These are phyloP conservation scores for Pangasius sanitwongsei DNA, from an alignment of 2,797 vertebrate genomes.

Conservation along the genomic window DNA sequence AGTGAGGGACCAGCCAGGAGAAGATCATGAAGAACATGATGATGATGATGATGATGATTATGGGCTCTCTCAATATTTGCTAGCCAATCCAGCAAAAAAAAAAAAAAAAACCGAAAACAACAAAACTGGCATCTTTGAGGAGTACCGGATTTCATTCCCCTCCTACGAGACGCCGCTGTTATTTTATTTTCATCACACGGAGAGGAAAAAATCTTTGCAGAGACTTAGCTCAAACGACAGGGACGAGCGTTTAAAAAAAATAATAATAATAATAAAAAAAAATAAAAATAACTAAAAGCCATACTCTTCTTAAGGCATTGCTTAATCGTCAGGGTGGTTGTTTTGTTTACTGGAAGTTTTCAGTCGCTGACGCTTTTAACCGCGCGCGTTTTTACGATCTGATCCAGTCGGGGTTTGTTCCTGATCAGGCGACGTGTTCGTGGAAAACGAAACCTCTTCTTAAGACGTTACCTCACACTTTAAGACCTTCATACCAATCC, in stretches of 20 bases:
- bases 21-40: too few species aligned
- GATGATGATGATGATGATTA: not conserved
- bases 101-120: not conserved
- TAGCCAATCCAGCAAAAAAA: not conserved
- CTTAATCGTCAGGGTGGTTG: not conserved
- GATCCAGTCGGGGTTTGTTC: not conserved
- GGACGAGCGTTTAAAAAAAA: conserved; percentile 61
- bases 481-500: not conserved
- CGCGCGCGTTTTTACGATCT: not conserved
- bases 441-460: conserved; percentile 15
- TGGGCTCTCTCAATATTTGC: not conserved
- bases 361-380: not conserved
- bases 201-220: conserved; percentile 36
- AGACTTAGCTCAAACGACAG: conserved; percentile 68
- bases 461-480: conserved; percentile 30
- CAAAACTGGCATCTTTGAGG: not conserved
- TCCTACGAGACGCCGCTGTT: not conserved
- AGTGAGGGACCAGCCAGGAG: conserved; percentile 2
- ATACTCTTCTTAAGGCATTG: conserved; percentile 58
- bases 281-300: conserved; percentile 48
- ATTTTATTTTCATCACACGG: not conserved
- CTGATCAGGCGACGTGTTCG: not conserved
- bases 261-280: not conserved
- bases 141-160: not conserved
- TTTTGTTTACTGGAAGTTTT: conserved; percentile 32